Conservation (phyloP, 2,113 vertebrate species). For the Enhydra lutris region DNA sequence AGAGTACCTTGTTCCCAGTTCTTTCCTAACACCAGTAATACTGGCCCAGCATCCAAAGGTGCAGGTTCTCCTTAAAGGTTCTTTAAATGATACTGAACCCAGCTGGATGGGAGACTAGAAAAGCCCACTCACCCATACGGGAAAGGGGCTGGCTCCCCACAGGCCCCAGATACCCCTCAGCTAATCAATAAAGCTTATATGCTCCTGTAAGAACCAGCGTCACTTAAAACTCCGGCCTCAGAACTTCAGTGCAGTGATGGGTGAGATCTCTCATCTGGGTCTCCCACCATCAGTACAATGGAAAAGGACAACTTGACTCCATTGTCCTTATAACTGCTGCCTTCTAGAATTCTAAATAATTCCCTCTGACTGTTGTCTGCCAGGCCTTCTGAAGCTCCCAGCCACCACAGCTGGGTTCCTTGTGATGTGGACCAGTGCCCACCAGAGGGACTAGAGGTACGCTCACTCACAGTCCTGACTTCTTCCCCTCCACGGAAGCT, state of each 20-base stretch:
- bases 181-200: neutral
- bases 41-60: neutral
- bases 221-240: neutral
- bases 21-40: neutral
- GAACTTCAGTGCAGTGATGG: neutral
- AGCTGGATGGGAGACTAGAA: neutral
- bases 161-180: neutral
- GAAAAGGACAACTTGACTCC: neutral
- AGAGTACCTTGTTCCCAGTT: neutral
- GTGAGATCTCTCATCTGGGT: no score
- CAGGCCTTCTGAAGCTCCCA: neutral
- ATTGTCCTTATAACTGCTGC: neutral
- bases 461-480: neutral
- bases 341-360: neutral
- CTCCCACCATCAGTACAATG: neutral
- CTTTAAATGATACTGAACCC: neutral
- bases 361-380: neutral
- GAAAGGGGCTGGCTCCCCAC: neutral
- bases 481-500: neutral
- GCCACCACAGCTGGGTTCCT: neutral
- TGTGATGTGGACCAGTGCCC: constrained; percentile 67
- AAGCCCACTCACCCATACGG: neutral
- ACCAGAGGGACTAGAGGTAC: constrained; percentile 64
- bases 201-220: rapidly evolving
- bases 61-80: neutral